phyloP scores from a whole-genome alignment of 2,113 vertebrate genomes.

The Panthera leo region DNA sequence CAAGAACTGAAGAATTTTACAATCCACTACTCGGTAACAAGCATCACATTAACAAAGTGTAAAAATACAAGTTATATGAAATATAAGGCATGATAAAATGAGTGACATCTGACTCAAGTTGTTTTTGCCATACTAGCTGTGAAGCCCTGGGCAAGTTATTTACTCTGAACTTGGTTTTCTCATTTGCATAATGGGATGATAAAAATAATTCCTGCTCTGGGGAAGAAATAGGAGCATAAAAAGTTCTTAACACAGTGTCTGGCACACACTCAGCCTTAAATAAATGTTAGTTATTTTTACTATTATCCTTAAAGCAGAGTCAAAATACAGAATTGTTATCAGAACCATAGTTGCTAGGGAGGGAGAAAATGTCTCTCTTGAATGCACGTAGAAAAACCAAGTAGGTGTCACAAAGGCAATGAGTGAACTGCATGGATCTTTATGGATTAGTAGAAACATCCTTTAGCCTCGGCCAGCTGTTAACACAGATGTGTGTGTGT shows the following conservation, averaged over 20 bases:
- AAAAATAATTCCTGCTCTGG: not conserved
- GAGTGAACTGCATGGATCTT: not conserved
- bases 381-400: not conserved
- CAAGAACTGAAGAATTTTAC: not conserved
- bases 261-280: not conserved
- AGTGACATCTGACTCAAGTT: not conserved
- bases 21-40: not conserved
- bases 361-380: not conserved
- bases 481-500: not conserved
- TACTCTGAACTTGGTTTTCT: not conserved
- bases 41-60: not conserved
- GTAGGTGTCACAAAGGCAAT: not conserved
- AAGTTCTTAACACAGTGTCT: not conserved
- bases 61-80: not conserved
- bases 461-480: not conserved
- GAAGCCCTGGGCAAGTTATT: not conserved
- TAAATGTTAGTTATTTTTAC: not conserved
- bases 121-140: not conserved
- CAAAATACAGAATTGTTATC: not conserved
- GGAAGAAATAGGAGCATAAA: not conserved
- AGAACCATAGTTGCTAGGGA: not conserved
- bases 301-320: not conserved
- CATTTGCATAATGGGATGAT: not conserved
- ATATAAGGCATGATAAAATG: not conserved
- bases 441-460: not conserved